A percentile compares a stretch with the other conserved stretches of the same genome.
These are phyloP conservation scores for Periophthalmus modestus DNA, from an alignment of 2,113 vertebrate genomes.

Conservation along the genomic window DNA sequence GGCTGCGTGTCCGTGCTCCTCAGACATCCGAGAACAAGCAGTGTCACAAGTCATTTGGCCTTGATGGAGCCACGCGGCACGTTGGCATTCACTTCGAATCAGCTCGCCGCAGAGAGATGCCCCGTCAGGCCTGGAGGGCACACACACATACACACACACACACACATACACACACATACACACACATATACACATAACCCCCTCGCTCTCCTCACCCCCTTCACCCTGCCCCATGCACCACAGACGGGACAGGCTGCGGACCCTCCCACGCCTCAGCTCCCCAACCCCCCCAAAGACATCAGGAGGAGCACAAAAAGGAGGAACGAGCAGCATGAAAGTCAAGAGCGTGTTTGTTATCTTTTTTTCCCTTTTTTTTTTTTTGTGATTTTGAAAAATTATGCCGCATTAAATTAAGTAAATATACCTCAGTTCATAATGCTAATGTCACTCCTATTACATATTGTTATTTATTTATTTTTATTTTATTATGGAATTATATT, in stretches of 20 bases:
- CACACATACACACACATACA: constrained; percentile 13
- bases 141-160: constrained; percentile 1
- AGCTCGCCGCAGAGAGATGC: constrained; percentile 59
- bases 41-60: constrained; percentile 79
- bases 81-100: constrained; percentile 74
- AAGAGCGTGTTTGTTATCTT: constrained; percentile 34
- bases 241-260: constrained; percentile 59
- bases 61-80: constrained; percentile 60
- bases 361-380: too few relatives aligned
- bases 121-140: constrained; percentile 47
- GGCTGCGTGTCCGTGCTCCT: constrained; percentile 47
- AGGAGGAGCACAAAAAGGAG: constrained; percentile 12
- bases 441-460: too few relatives aligned
- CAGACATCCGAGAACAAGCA: constrained; percentile 68
- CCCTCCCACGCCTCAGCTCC: constrained; percentile 52
- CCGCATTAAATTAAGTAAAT: too few relatives aligned
- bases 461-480: too few relatives aligned
- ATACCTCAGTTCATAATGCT: too few relatives aligned
- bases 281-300: constrained; percentile 41
- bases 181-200: background rate
- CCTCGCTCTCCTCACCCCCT: constrained; percentile 39
- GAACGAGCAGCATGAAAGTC: constrained; percentile 61
- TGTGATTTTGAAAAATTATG: too few relatives aligned
- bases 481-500: too few relatives aligned
- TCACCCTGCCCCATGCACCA: constrained; percentile 37